A percentile compares a stretch with the other conserved stretches of the same genome.
phyloP scores from a whole-genome alignment of 2,113 vertebrate species.

The Periophthalmus modestus region DNA sequence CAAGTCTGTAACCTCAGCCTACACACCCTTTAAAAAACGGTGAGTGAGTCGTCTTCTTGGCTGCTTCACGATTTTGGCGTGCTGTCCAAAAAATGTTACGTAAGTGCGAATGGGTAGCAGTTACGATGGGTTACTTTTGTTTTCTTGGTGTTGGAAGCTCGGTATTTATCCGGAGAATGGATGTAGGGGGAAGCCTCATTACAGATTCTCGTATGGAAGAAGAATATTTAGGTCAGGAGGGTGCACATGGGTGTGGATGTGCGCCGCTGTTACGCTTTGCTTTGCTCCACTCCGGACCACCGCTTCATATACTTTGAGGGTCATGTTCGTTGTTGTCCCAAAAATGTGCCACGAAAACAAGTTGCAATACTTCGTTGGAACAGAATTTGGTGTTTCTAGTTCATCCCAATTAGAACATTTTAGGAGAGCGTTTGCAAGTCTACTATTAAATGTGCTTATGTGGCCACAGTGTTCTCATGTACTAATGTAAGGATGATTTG shows the following conservation, averaged over 20 bases:
- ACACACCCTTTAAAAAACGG: slow-evolving; percentile 38
- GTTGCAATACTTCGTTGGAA: neutral
- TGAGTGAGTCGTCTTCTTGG: slow-evolving; percentile 43
- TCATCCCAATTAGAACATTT: too few relatives aligned
- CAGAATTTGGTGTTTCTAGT: too few relatives aligned
- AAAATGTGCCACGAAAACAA: neutral
- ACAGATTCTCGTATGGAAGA: slow-evolving; percentile 31
- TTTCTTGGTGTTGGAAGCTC: slow-evolving; percentile 5
- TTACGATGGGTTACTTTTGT: neutral
- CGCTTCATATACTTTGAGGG: neutral
- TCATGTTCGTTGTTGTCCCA: neutral
- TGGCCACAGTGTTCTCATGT: too few relatives aligned
- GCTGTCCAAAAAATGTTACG: slow-evolving; percentile 19
- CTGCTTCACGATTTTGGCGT: neutral
- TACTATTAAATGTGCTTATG: too few relatives aligned
- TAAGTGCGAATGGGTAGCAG: slow-evolving; percentile 13
- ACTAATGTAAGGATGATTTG: too few relatives aligned
- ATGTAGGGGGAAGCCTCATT: slow-evolving; percentile 21
- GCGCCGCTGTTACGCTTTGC: slow-evolving; percentile 1
- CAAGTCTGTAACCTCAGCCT: slow-evolving; percentile 40
- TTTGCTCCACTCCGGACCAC: neutral
- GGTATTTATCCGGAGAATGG: neutral
- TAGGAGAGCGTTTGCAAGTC: too few relatives aligned
- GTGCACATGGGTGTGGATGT: slow-evolving; percentile 56
- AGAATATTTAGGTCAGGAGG: slow-evolving; percentile 68